Evolutionary conservation across 2,888 invertebrate species (phyloP), one percentile per base, ranked within the genome.

Genomic region (Galeopsomyia nigrocyanea): DNA sequence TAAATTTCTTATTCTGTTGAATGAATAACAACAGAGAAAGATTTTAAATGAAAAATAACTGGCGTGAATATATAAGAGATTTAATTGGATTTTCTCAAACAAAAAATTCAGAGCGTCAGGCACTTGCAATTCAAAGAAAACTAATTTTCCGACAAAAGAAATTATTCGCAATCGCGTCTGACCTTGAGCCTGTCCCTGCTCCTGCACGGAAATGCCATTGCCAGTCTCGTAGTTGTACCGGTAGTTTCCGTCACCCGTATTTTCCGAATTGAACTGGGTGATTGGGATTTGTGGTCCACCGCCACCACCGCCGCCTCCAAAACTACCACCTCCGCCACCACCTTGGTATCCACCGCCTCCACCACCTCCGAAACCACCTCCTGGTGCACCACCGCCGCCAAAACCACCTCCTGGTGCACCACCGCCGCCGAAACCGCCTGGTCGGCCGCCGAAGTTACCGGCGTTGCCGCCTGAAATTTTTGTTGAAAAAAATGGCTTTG

Each of bases 161-260:
- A n/a, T n/a, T n/a, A n/a, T n/a, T n/a, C 10, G 39, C 10, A 7
- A 39, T 1, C 13, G 13, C 10, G 7, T 10, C 31, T 77, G 51
- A 78, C 84, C 84, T 81, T 84, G 83, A 67, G 77, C 68, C 64
- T 82, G 82, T 68, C 84, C 84, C 56, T 82, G 80, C 76, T 84
- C 84, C 76, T 83, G 83, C 14, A 82, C 83, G 47, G 71, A 79
- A 66, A 84, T 84, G 58, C 84, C 84, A 62, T 84, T 84, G 79
- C 84, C 84, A 65, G 84, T 83, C 79, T 84, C 82, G 73, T 84
- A 84, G 75, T 80, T 84, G 77, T 80, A 84, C 58, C 79, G 78
- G 75, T 84, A 84, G 75, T 82, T 84, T 71, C 84, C 84, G 31
- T 84, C 84, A 22, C 84, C 84, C 68, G 76, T 77, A 77, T 84